Percentiles rank a stretch among this genome's conserved stretches.
Conservation (phyloP, 1,140 invertebrate genomes). For the Cataglyphis hispanica region DNA sequence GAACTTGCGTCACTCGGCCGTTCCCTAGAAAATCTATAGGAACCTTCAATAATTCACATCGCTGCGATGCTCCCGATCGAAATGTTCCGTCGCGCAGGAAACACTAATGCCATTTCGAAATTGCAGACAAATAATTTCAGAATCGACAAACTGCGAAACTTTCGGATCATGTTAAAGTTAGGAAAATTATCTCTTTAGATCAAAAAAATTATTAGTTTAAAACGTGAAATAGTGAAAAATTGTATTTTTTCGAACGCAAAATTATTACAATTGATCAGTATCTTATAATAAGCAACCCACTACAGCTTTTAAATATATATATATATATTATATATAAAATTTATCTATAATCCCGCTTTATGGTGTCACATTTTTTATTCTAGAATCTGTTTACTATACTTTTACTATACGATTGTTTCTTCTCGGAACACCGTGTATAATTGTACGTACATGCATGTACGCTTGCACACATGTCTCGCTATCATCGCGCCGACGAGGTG, state of each 20-base stretch:
- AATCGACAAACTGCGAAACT: neutral
- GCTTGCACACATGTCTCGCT: constrained; percentile 14
- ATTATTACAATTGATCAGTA: neutral
- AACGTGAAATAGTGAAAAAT: neutral
- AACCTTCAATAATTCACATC: constrained; percentile 58
- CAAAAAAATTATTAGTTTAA: neutral
- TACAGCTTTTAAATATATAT: neutral
- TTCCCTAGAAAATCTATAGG: constrained; percentile 60
- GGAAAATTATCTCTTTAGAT: neutral
- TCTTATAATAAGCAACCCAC: neutral
- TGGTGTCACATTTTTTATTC: neutral
- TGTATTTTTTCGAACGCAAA: neutral
- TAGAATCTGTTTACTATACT: neutral
- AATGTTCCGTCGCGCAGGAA: constrained; percentile 24
- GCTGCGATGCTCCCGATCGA: constrained; percentile 33
- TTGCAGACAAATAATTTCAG: constrained; percentile 43
- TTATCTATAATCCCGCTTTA: neutral
- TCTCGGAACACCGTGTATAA: constrained; percentile 44
- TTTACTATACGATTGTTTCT: neutral
- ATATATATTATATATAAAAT: no score
- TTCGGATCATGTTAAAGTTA: neutral
- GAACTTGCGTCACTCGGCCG: constrained; percentile 59
- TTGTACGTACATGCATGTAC: constrained; percentile 38
- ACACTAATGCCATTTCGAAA: constrained; percentile 45
- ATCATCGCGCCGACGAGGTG: constrained; percentile 19